These are phyloP conservation scores for Pterocles burchelli DNA, from an alignment of 2,113 vertebrate species.

Conservation along the genomic window DNA sequence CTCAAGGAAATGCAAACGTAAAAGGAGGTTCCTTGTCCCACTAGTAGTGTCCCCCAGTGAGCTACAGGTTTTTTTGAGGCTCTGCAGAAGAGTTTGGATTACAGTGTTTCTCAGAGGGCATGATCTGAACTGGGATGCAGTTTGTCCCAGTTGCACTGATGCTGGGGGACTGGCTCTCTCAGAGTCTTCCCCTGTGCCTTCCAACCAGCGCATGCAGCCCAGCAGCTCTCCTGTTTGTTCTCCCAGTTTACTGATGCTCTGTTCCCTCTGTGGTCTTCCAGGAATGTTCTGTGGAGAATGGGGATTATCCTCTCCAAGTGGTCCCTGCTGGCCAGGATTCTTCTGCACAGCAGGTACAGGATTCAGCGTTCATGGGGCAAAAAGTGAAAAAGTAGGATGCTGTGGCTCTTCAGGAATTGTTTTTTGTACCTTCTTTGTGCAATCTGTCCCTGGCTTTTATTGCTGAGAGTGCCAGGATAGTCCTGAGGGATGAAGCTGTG, in stretches of 20 bases:
- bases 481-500: background rate
- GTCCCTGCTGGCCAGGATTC: constrained; percentile 82
- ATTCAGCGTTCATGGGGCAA: background rate
- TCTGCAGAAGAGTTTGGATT: background rate
- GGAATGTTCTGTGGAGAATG: constrained; percentile 85
- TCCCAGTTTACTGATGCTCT: background rate
- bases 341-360: constrained; percentile 81
- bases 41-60: background rate
- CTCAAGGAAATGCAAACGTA: background rate
- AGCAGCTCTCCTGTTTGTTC: background rate
- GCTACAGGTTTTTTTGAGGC: background rate
- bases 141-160: background rate
- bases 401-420: background rate
- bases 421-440: background rate
- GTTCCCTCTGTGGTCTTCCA: constrained; percentile 5
- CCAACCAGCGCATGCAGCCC: background rate
- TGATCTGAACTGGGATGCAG: background rate
- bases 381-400: background rate
- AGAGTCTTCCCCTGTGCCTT: background rate
- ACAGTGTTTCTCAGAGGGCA: background rate
- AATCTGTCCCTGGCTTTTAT: background rate
- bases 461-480: background rate
- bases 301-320: constrained; percentile 81
- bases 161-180: background rate
- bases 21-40: background rate